Percentiles rank a stretch among this genome's conserved stretches.
Conservation (phyloP, 2,888 invertebrate genomes). For the Colletes collaris region DNA sequence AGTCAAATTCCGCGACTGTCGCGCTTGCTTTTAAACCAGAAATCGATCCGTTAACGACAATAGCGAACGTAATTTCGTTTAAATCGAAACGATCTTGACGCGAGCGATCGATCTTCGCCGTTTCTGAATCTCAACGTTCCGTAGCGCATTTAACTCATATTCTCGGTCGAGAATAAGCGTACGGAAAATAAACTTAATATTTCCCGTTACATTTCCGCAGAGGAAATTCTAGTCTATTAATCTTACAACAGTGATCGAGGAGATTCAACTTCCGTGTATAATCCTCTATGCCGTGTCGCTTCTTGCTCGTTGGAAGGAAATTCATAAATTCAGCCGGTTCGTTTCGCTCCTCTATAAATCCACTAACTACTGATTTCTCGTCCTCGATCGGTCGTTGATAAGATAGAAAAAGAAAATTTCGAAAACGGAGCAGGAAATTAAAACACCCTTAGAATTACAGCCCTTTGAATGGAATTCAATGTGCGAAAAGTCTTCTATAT, state of each 20-base stretch:
- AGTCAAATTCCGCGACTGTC: too few species aligned
- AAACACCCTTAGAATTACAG: not conserved
- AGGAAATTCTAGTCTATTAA: constrained; percentile 32
- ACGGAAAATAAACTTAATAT: constrained; percentile 21
- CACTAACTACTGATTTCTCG: constrained; percentile 22
- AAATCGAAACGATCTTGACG: too few species aligned
- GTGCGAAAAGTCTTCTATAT: too few species aligned
- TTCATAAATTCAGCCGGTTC: constrained; percentile 46
- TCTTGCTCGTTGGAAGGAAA: constrained; percentile 31
- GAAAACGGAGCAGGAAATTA: not conserved
- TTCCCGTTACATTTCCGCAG: constrained; percentile 21
- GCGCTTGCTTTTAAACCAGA: too few species aligned
- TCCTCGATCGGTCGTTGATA: not conserved
- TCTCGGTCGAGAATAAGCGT: not conserved
- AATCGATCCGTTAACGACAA: too few species aligned
- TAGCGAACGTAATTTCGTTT: too few species aligned
- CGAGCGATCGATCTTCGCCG: too few species aligned
- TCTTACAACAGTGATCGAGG: constrained; percentile 17
- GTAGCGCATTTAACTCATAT: too few species aligned
- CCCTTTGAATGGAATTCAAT: not conserved
- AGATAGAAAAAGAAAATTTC: constrained; percentile 11
- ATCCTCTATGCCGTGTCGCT: constrained; percentile 20
- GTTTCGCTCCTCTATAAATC: constrained; percentile 34
- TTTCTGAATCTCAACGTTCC: too few species aligned
- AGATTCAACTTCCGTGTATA: constrained; percentile 20